A percentile compares a stretch with the other conserved stretches of the same genome.
Evolutionary conservation across 1,140 invertebrate species (phyloP).

Genomic region (Gonioctena quinquepunctata): DNA sequence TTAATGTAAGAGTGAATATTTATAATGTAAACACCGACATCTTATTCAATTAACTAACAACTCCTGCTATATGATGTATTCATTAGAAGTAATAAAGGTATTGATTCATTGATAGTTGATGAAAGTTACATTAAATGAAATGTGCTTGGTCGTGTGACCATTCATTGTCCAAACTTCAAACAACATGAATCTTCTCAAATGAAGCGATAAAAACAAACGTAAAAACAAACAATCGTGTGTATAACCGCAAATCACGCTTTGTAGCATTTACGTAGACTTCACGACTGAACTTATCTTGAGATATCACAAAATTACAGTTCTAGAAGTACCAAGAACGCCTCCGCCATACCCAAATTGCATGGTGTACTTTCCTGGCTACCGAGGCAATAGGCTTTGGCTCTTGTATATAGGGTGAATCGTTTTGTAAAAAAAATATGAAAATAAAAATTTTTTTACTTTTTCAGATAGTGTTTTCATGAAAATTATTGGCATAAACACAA

Average conservation of each 20-base stretch:
- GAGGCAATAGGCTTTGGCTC: not conserved
- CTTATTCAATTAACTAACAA: too few relatives aligned
- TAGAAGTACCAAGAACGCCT: conserved; percentile 36
- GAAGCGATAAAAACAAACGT: not conserved
- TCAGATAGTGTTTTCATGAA: too few relatives aligned
- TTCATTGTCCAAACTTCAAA: too few relatives aligned
- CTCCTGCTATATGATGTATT: too few relatives aligned
- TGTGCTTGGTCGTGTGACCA: too few relatives aligned
- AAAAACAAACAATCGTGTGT: not conserved
- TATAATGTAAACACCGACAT: too few relatives aligned
- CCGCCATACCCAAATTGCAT: conserved; percentile 38
- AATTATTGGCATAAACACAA: too few relatives aligned
- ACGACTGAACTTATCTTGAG: conserved; percentile 27
- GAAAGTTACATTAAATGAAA: too few relatives aligned
- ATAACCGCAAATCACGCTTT: not conserved
- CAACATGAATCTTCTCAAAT: not conserved
- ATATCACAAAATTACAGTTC: conserved; percentile 44
- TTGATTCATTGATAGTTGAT: too few relatives aligned
- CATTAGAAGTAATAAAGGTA: too few relatives aligned
- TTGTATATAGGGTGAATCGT: not conserved
- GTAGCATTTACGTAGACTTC: not conserved
- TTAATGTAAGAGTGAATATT: too few relatives aligned
- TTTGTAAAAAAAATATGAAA: not conserved
- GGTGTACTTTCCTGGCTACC: conserved; percentile 21
- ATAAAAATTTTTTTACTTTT: too few relatives aligned